Base-by-base conservation (phyloP, 2,888 invertebrate species). In the Lithodes maja region DNA sequence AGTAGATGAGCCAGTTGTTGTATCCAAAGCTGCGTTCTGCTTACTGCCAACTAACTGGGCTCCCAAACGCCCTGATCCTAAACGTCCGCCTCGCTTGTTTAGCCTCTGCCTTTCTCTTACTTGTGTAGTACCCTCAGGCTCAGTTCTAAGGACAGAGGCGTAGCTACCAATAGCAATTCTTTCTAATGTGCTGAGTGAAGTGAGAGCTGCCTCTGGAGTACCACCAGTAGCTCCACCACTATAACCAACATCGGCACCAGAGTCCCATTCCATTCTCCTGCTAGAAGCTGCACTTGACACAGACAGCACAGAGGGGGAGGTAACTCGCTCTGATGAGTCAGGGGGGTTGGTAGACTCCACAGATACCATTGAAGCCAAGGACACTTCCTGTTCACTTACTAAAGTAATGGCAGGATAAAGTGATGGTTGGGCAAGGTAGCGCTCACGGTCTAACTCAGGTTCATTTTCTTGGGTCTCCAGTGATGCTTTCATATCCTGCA, bases 201-300 rank as follows among this genome's bases (percentile, higher is more conserved):
- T 83, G 33, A 89, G 79, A 9, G 85, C 92, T 17, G 92, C 91
- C 55, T 79, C 84, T n/a, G 81, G 87, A 33, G 80, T 78, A 17
- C 77, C 87, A 61, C 86, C 86, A 61, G 85, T 75, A 93, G 53
- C 50, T 50, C 84, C 84, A 15, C 90, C 88, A 74, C 82, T 55
- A 93, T 97, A 97, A 0, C 97, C 97, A 78, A 97, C 97, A 94
- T 97, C 97, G 0, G 97, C 97, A 52, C 97, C 95, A 69, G 97
- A 97, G 93, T 97, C 97, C 97, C 97, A 97, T 94, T 97, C 97
- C 1, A 97, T 94, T 91, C 96, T 96, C 84, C 96, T 95, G 93
- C 95, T 96, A 0, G 96, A 96, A 83, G 96, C 95, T 0, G 96
- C 94, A 93, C 96, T 96, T 91, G 97, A 97, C 33, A 96, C 95